phyloP scores from a whole-genome alignment of 1,140 invertebrate genomes.

The Trypoxylus dichotomus region DNA sequence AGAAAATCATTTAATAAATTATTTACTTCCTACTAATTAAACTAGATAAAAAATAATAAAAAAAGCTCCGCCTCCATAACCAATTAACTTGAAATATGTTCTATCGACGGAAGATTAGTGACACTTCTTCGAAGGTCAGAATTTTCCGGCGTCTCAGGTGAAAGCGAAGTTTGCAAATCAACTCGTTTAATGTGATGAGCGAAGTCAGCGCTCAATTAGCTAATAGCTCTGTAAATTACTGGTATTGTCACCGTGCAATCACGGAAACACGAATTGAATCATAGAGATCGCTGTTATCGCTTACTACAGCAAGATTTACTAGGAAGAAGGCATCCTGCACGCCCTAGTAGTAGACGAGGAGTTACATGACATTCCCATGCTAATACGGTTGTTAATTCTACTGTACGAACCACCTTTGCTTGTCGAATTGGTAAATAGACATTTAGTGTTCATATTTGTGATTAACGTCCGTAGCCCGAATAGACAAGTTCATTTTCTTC shows the following conservation, averaged over 20 bases:
- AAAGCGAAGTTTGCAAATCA: neutral
- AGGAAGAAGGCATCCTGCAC: neutral
- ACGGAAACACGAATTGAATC: conserved; percentile 28
- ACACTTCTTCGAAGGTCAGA: neutral
- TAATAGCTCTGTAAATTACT: conserved; percentile 28
- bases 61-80: neutral
- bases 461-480: neutral
- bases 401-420: neutral
- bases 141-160: neutral
- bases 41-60: too few species aligned
- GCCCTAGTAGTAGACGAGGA: neutral
- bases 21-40: too few species aligned
- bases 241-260: conserved; percentile 16
- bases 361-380: neutral
- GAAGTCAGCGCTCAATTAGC: conserved; percentile 27
- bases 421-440: neutral
- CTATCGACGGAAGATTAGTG: neutral
- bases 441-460: neutral
- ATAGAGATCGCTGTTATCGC: conserved; percentile 12
- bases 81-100: neutral
- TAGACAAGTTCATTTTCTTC: too few species aligned
- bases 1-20: too few species aligned
- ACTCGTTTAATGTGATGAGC: conserved; percentile 12
- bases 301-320: conserved; percentile 25
- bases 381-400: neutral